These are phyloP conservation scores for Dendrophyllia cribrosa DNA, from an alignment of 64 coral and sea anemone genomes.

Conservation along the genomic window DNA sequence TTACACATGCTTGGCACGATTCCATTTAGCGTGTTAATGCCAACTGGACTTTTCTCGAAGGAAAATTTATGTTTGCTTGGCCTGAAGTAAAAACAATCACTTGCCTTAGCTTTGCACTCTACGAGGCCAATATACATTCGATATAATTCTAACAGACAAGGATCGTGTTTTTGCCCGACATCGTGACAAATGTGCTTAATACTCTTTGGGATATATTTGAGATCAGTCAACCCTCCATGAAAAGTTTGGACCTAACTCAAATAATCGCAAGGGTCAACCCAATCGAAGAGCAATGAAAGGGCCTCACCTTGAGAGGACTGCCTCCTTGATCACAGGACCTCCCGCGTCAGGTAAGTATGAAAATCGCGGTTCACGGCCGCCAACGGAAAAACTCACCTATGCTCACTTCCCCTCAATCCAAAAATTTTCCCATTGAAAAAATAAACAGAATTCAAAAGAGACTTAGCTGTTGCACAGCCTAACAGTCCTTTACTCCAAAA, in stretches of 20 bases:
- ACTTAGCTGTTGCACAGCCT: constrained; percentile 27
- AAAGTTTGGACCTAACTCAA: constrained; percentile 53
- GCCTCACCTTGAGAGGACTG: too few species aligned
- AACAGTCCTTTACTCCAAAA: constrained; percentile 63
- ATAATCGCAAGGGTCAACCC: too few species aligned
- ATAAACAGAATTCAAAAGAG: constrained; percentile 58
- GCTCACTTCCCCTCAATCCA: constrained; percentile 39
- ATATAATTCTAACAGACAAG: constrained; percentile 54
- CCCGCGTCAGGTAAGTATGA: too few species aligned
- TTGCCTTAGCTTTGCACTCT: background rate
- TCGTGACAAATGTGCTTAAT: constrained; percentile 56
- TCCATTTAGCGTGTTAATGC: constrained; percentile 64
- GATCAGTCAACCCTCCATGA: constrained; percentile 39
- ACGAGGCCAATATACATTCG: constrained; percentile 54
- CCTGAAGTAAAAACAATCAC: constrained; percentile 47
- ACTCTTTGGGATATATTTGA: constrained; percentile 42
- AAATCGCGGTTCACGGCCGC: too few species aligned
- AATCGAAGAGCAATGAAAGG: too few species aligned
- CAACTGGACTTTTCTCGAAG: constrained; percentile 57
- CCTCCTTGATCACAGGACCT: too few species aligned
- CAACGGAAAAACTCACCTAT: constrained; percentile 34
- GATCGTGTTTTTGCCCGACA: constrained; percentile 29
- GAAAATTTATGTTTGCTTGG: constrained; percentile 33
- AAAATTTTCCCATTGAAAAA: constrained; percentile 55
- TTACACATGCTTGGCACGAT: constrained; percentile 54